Evolutionary conservation across 2,888 invertebrate genomes (phyloP), one percentile per base, ranked within the genome.

Genomic region (Hemicrepidius hirtus): DNA sequence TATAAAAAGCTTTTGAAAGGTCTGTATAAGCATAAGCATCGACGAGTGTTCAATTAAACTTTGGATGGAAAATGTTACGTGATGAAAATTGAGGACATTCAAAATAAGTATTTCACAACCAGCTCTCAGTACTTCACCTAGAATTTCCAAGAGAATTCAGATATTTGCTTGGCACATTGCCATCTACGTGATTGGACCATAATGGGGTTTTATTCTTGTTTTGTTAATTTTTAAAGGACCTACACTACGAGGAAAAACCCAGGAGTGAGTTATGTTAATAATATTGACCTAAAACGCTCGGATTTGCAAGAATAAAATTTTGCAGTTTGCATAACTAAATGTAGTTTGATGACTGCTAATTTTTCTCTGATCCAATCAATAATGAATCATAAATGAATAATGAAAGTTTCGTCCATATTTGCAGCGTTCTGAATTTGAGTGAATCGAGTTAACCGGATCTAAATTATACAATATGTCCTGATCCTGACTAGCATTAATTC

Each of bases 21-120:
- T 21, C 49, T 49, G 21, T 6, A 1, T 0, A 20, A 49, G 18
- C 20, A 10, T 3, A 10, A 20, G 21, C 12, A 21, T 49, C 49
- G 49, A 49, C 20, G 21, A 5, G 9, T 49, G 12, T 21, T 7
- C 21, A 49, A 49, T 49, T 49, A 49, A 49, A 21, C 5, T 12
- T 12, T 18, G 12, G 21, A 49, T 10, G 21, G 21, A 21, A 20
- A 49, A 49, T 49, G 20, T 49, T 49, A 49, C 21, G 21, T 49
- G 49, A 49, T 21, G 21, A 49, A 18, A 49, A 21, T 21, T 21
- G 20, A 21, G 20, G 49, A 49, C 7, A 12, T 12, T 21, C 12
- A 49, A n/a, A 20, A 49, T 49, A 49, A 49, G 21, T 49, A 49
- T 49, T 49, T 49, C 21, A 21, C 12, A 49, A 21, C 49, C 49